These are phyloP conservation scores for Stigmatopora argus DNA, from an alignment of 2,113 vertebrate species.

Conservation along the genomic window DNA sequence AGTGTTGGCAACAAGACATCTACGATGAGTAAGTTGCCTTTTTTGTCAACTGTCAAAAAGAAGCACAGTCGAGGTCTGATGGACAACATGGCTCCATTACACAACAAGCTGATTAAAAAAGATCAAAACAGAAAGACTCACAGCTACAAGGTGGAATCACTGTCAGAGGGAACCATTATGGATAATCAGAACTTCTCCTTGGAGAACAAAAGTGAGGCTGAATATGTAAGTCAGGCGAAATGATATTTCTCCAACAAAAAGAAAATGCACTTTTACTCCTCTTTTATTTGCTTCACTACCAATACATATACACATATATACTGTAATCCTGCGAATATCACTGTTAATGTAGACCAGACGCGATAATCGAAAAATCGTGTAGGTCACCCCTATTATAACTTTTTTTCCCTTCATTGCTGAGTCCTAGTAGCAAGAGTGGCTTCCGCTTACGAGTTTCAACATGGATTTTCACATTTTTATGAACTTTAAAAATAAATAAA, in stretches of 20 bases:
- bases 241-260: not conserved
- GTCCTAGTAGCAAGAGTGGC: too few relatives aligned
- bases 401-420: too few relatives aligned
- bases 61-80: conserved; percentile 53
- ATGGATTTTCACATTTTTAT: too few relatives aligned
- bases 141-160: conserved; percentile 82
- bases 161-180: conserved; percentile 71
- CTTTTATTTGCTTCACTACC: too few relatives aligned
- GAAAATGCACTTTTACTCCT: not conserved
- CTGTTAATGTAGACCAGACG: too few relatives aligned
- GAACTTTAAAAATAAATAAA: too few relatives aligned
- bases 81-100: conserved; percentile 70
- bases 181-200: conserved; percentile 91
- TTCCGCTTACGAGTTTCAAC: too few relatives aligned
- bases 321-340: too few relatives aligned
- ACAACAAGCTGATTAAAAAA: conserved; percentile 81
- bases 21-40: conserved; percentile 20
- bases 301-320: too few relatives aligned
- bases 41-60: conserved; percentile 48
- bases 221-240: conserved; percentile 80
- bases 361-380: too few relatives aligned
- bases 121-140: conserved; percentile 82
- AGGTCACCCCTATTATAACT: too few relatives aligned
- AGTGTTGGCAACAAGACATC: conserved; percentile 47
- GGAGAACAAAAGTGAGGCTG: conserved; percentile 84